These are phyloP conservation scores for Myiopsitta monachus DNA, from an alignment of 2,113 vertebrate genomes.

Conservation along the genomic window DNA sequence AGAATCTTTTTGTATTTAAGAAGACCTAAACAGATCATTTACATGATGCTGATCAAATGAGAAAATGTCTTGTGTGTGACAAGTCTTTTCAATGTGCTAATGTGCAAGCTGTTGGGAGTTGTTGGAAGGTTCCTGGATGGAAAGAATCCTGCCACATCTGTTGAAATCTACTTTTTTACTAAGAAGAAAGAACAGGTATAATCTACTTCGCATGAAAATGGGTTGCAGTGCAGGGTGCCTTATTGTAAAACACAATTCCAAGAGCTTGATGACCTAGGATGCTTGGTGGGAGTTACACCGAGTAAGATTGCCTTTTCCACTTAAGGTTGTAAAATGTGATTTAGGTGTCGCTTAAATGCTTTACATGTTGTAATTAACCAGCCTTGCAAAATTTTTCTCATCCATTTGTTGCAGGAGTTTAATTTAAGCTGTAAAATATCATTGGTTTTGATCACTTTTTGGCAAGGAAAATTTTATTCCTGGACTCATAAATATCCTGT, in stretches of 20 bases:
- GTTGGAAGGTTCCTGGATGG: not conserved
- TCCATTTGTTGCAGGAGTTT: not conserved
- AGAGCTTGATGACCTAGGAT: not conserved
- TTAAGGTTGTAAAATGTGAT: slow-evolving; percentile 40
- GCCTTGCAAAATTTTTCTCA: slow-evolving; percentile 10
- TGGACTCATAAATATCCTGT: accelerated
- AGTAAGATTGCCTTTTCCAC: not conserved
- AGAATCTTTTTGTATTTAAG: not conserved
- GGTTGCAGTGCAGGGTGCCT: not conserved
- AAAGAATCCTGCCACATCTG: not conserved
- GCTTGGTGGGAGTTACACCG: not conserved
- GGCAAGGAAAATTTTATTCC: not conserved
- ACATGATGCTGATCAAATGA: not conserved
- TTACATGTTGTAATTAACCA: slow-evolving; percentile 18
- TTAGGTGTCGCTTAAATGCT: slow-evolving; percentile 14
- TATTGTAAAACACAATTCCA: not conserved
- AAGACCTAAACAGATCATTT: not conserved
- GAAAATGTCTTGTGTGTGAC: not conserved
- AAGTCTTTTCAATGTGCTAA: not conserved
- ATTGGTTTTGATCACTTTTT: not conserved
- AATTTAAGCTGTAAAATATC: not conserved
- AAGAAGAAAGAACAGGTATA: not conserved
- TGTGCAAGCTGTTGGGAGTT: not conserved
- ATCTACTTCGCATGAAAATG: not conserved
- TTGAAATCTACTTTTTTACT: not conserved